phyloP scores from a whole-genome alignment of 2,797 vertebrate genomes.

The Bradypodion ventrale region DNA sequence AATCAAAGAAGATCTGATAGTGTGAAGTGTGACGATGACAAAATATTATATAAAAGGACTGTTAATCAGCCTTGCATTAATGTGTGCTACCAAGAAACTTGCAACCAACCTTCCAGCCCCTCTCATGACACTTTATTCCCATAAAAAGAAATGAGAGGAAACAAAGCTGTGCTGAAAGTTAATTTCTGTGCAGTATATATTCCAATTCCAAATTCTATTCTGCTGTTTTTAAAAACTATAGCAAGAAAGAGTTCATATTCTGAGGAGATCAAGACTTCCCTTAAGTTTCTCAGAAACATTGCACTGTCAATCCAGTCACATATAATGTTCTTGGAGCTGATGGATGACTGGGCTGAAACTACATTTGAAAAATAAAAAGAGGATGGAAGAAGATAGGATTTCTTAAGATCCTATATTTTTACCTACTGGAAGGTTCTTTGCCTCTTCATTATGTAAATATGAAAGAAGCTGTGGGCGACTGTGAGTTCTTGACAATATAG shows the following conservation, averaged over 20 bases:
- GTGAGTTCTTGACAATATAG: background rate
- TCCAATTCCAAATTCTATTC: background rate
- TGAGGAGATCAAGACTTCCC: background rate
- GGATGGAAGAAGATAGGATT: background rate
- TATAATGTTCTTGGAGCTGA: slow-evolving; percentile 19
- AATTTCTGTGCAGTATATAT: background rate
- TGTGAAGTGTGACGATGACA: too few relatives aligned
- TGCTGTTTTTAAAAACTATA: slow-evolving; percentile 2
- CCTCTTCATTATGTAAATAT: background rate
- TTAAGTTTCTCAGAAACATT: background rate
- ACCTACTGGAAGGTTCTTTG: background rate
- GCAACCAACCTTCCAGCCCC: too few relatives aligned
- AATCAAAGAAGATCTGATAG: too few relatives aligned
- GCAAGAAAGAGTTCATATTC: slow-evolving; percentile 3
- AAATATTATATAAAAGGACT: too few relatives aligned
- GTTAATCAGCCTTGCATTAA: too few relatives aligned
- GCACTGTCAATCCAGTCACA: background rate
- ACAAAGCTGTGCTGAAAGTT: background rate
- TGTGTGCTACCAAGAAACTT: too few relatives aligned
- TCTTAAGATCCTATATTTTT: background rate
- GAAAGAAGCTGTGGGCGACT: background rate
- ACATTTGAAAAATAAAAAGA: background rate
- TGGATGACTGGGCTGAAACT: background rate
- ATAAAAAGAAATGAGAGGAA: background rate
- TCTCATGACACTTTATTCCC: too few relatives aligned